A percentile compares a stretch with the other conserved stretches of the same genome.
Evolutionary conservation across 2,888 invertebrate species (phyloP).

Genomic region (Cosmopolites sordidus): DNA sequence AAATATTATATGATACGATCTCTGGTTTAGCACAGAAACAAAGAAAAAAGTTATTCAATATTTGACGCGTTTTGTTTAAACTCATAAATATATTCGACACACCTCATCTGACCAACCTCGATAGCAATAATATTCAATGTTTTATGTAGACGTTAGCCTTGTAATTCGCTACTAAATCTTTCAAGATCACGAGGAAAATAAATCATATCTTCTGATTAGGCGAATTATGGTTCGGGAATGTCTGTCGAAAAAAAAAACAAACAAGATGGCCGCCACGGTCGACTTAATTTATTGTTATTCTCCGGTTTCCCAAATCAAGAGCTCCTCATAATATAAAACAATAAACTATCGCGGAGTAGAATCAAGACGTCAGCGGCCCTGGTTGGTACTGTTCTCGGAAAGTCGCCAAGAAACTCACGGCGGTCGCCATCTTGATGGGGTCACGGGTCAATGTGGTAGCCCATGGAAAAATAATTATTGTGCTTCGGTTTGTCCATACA

Average conservation of each 20-base stretch:
- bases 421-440: constrained; percentile 25
- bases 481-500: no score
- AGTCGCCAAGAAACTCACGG: neutral
- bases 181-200: constrained; percentile 1
- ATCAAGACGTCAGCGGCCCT: constrained; percentile 27
- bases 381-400: constrained; percentile 3
- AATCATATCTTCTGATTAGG: neutral
- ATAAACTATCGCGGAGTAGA: constrained; percentile 26
- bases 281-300: constrained; percentile 22
- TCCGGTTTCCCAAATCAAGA: constrained; percentile 22
- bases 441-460: constrained; percentile 26
- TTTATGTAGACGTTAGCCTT: no score
- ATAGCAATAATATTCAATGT: no score
- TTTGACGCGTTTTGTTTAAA: no score
- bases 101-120: no score
- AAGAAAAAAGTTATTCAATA: no score
- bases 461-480: constrained; percentile 23
- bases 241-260: neutral
- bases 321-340: constrained; percentile 23
- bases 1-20: no score
- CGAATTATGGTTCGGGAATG: neutral
- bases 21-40: no score
- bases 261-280: constrained; percentile 22
- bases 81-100: no score
- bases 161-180: neutral